phyloP scores from a whole-genome alignment of 2,888 invertebrate genomes.

The Tipula lateralis region DNA sequence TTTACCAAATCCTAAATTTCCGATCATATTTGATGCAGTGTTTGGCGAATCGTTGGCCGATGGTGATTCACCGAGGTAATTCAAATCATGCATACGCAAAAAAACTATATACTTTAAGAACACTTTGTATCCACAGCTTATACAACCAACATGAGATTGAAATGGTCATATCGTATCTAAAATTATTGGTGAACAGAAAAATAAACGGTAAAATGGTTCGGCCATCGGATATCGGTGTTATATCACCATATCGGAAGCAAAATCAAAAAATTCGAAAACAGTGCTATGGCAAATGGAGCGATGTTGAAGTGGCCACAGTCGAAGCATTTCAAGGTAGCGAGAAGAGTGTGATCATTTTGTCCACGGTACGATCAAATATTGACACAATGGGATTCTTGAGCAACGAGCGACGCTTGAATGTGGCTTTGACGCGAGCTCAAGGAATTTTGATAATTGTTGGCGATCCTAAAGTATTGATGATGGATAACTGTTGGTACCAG shows the following conservation, averaged over 20 bases:
- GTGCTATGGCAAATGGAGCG: constrained; percentile 41
- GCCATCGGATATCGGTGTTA: constrained; percentile 54
- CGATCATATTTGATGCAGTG: constrained; percentile 57
- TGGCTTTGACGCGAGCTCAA: constrained; percentile 59
- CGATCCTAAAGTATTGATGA: constrained; percentile 46
- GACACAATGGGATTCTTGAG: constrained; percentile 42
- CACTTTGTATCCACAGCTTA: background rate
- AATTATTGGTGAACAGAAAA: constrained; percentile 46
- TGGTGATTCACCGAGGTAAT: constrained; percentile 52
- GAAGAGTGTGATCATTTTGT: constrained; percentile 72
- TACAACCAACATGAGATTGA: background rate
- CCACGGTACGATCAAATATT: constrained; percentile 64
- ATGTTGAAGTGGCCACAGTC: constrained; percentile 71
- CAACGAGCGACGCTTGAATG: constrained; percentile 55
- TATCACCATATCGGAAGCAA: constrained; percentile 55
- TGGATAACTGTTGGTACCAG: constrained; percentile 40
- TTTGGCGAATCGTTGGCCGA: constrained; percentile 54
- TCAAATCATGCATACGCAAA: background rate
- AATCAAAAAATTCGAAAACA: constrained; percentile 46
- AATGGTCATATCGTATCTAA: background rate
- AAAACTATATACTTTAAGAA: background rate
- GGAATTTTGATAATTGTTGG: constrained; percentile 56
- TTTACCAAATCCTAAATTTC: constrained; percentile 50
- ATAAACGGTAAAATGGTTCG: constrained; percentile 49
- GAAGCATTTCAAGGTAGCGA: constrained; percentile 88